Percentiles rank a stretch among this genome's conserved stretches.
Conservation (phyloP, 2,113 vertebrate genomes). For the Hippocampus guttulatus region DNA sequence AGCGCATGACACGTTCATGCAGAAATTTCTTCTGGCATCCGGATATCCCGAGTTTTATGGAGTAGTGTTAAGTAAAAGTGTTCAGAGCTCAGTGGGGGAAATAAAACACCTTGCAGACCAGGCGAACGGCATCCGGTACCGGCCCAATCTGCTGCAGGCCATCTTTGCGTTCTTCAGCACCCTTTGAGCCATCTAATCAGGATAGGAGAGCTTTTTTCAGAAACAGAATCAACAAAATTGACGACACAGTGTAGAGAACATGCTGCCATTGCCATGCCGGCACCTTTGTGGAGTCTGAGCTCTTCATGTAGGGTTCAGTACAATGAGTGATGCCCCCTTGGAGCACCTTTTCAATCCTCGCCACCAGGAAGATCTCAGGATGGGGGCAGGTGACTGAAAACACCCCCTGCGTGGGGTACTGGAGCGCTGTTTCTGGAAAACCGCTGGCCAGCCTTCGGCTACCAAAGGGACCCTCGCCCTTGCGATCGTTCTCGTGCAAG, state of each 20-base stretch:
- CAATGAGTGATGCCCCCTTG: constrained; percentile 94
- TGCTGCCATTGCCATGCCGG: neutral
- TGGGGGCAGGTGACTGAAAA: constrained; percentile 96
- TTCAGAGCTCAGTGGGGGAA: neutral
- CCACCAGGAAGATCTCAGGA: constrained; percentile 94
- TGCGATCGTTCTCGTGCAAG: constrained; percentile 68
- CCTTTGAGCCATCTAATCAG: constrained; percentile 84
- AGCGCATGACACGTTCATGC: neutral
- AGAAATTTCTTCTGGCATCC: neutral
- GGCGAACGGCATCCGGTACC: constrained; percentile 95
- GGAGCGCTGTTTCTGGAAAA: constrained; percentile 75
- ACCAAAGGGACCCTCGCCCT: constrained; percentile 47
- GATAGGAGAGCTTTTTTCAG: neutral
- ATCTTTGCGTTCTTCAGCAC: constrained; percentile 95
- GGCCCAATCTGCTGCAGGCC: constrained; percentile 89
- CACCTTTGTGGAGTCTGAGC: constrained; percentile 94
- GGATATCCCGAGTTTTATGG: neutral
- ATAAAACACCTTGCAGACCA: constrained; percentile 87
- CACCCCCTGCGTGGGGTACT: constrained; percentile 88
- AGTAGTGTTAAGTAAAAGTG: neutral
- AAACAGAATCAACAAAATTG: neutral
- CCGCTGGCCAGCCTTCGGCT: constrained; percentile 58
- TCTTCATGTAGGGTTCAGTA: constrained; percentile 98
- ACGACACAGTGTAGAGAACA: neutral
- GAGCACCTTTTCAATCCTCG: constrained; percentile 91